Evolutionary conservation across 2,888 invertebrate genomes (phyloP).

Genomic region (Dasypolia templi): DNA sequence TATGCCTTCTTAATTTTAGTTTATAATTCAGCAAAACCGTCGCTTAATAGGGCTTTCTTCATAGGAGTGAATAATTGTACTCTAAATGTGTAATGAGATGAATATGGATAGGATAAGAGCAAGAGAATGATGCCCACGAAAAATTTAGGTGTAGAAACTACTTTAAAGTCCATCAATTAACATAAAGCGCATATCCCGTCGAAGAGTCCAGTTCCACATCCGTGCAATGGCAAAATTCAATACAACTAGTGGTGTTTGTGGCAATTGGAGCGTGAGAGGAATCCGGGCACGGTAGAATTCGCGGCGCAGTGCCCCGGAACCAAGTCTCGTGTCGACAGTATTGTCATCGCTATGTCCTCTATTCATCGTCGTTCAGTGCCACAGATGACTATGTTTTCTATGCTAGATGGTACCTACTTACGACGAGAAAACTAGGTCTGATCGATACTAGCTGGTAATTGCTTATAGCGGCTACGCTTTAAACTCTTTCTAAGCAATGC

Average conservation of each 20-base stretch:
- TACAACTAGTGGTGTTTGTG: constrained; percentile 87
- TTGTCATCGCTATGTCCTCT: constrained; percentile 77
- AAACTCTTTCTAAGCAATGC: constrained; percentile 4
- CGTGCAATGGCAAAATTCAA: constrained; percentile 81
- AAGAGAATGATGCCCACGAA: neutral
- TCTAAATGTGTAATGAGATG: no score
- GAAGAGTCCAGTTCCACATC: constrained; percentile 73
- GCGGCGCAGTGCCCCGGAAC: constrained; percentile 84
- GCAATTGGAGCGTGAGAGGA: constrained; percentile 90
- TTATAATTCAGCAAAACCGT: no score
- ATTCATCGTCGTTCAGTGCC: constrained; percentile 57
- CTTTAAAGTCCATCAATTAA: constrained; percentile 8
- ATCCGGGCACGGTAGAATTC: constrained; percentile 85
- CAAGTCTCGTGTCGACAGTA: constrained; percentile 75
- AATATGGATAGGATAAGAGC: no score
- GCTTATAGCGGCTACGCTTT: constrained; percentile 13
- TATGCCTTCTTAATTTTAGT: no score
- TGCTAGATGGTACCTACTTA: constrained; percentile 7
- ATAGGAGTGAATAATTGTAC: no score
- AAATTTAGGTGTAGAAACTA: constrained; percentile 6
- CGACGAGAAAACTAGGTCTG: constrained; percentile 42
- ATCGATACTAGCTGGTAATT: constrained; percentile 22
- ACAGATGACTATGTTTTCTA: constrained; percentile 39
- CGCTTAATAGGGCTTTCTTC: no score
- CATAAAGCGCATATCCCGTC: constrained; percentile 62